Percentiles rank a stretch among this genome's conserved stretches.
Evolutionary conservation across 2,797 vertebrate species (phyloP).

Genomic region (Corythornis leucogaster): DNA sequence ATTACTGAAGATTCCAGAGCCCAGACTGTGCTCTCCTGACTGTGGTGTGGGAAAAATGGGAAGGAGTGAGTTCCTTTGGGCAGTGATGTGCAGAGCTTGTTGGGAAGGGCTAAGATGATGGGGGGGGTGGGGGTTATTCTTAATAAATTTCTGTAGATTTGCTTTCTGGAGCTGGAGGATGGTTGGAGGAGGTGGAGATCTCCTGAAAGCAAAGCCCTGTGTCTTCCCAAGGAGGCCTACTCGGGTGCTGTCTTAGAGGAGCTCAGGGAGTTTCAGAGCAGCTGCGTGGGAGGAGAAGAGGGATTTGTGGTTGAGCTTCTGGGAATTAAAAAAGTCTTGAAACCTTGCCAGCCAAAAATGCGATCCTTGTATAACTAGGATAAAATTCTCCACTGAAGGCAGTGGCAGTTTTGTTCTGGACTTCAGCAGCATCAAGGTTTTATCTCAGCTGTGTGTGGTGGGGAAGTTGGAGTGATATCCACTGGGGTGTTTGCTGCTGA

Average conservation of each 20-base stretch:
- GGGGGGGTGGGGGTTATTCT: background rate
- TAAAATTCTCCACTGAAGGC: background rate
- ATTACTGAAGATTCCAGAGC: background rate
- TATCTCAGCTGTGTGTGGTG: background rate
- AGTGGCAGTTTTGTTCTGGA: background rate
- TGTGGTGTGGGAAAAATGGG: background rate
- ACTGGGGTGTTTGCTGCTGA: background rate
- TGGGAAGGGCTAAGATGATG: background rate
- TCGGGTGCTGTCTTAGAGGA: background rate
- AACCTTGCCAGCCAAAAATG: conserved; percentile 23
- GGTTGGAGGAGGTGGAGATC: background rate
- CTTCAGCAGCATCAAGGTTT: background rate
- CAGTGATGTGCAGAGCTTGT: background rate
- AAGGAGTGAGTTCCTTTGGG: background rate
- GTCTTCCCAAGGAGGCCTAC: background rate
- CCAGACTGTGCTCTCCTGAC: background rate
- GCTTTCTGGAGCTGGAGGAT: background rate
- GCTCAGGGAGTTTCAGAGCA: background rate
- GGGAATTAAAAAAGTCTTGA: conserved; percentile 53
- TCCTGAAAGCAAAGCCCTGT: background rate
- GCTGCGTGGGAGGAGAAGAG: conserved; percentile 35
- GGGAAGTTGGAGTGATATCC: background rate
- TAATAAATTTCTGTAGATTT: background rate
- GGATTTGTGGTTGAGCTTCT: conserved; percentile 55
- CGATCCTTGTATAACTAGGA: background rate